Conservation (phyloP, 2,797 vertebrate genomes). For the Moxostoma hubbsi region DNA sequence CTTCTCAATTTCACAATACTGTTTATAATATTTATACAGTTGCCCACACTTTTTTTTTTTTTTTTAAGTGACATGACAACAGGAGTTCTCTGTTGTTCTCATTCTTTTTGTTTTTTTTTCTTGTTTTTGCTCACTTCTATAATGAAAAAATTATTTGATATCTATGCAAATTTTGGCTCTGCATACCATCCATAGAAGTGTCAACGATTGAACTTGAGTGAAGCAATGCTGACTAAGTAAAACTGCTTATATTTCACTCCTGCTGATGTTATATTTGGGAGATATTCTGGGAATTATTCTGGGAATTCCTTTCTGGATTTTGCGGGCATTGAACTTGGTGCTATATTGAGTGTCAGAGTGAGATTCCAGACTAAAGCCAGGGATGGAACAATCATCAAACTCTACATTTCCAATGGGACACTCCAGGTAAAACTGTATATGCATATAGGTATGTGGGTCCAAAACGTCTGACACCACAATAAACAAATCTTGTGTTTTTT, state of each 20-base stretch:
- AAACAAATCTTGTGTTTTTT: no score
- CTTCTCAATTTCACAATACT: conserved; percentile 20
- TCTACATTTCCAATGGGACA: conserved; percentile 72
- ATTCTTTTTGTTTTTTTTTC: conserved; percentile 8
- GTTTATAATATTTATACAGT: conserved; percentile 36
- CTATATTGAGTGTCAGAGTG: conserved; percentile 77
- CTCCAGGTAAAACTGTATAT: conserved; percentile 70
- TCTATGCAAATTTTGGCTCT: background rate
- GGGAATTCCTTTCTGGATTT: conserved; percentile 86
- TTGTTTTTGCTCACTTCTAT: background rate
- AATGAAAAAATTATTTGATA: conserved; percentile 4
- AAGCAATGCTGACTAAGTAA: background rate
- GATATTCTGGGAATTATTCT: conserved; percentile 81
- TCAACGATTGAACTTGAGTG: background rate
- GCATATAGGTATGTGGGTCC: background rate
- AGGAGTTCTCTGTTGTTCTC: conserved; percentile 18
- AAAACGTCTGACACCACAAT: no score
- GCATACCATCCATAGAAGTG: background rate
- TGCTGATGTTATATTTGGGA: conserved; percentile 74
- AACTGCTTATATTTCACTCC: conserved; percentile 32
- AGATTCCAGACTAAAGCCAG: conserved; percentile 77
- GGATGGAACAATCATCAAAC: conserved; percentile 79
- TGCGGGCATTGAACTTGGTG: conserved; percentile 74
- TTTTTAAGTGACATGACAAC: conserved; percentile 33
- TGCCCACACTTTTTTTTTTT: conserved; percentile 13